Evolutionary conservation across 1,140 invertebrate species (phyloP), one percentile per base, ranked within the genome.

Genomic region (Saccostrea echinata): DNA sequence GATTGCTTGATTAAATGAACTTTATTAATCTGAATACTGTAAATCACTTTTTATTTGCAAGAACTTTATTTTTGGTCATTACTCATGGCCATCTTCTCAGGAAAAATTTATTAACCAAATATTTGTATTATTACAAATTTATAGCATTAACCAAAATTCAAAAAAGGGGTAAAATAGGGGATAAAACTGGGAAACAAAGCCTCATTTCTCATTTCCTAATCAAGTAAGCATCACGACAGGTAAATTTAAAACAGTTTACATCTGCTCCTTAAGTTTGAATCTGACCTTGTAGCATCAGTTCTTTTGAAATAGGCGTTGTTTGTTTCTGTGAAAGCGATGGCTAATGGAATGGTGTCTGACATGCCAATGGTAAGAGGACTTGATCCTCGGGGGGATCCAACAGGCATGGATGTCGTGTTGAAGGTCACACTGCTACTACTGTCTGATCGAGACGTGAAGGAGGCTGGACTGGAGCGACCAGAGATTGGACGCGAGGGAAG

Each of bases 311-410:
- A 98, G 8, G 98, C 98, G 95, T 99, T 98, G 91, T 99, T 97
- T 86, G 98, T 98, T 95, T 99, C 98, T 94, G 99, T 98, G 95
- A 99, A 99, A 86, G 98, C 98, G 30, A 99, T 97, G 71, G 98
- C 98, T 90, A 99, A 94, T 1, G 98, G 98, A 95, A 99, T 98
- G 4, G 97, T 98, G 93, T 99, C 98, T 27, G 97, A 97, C 96
- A 99, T 97, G 55, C 98, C 98, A 89, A 99, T 98, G 3, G 98
- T 99, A 27, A 99, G 95, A 1, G 98, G 98, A 11, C 98, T 99
- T 0, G 98, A 98, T 1, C 98, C 98, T 84, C 98, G 96, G 0
- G 98, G 99, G 13, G 97, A 97, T 0, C 98, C 97, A 43, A 98
- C 96, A 0, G 97, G 96, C 61, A 94, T 93, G 55, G 94, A 94